Conservation (phyloP, 2,113 vertebrate species). For the Thunnus thynnus region DNA sequence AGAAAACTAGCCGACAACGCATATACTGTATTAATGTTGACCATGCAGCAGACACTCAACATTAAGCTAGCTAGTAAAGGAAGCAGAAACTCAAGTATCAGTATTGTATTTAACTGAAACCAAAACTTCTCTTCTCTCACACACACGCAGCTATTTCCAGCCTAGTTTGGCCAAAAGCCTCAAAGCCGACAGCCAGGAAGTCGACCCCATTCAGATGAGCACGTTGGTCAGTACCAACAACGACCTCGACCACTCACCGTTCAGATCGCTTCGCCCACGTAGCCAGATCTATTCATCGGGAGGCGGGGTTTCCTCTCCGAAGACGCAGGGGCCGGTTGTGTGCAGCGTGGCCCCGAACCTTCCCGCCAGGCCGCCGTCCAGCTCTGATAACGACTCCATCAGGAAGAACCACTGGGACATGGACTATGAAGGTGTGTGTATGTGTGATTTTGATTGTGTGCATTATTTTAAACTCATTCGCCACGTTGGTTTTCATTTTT, state of each 20-base stretch:
- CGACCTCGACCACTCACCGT: slow-evolving; percentile 85
- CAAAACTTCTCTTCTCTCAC: background rate
- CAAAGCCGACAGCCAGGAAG: slow-evolving; percentile 83
- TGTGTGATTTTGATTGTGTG: background rate
- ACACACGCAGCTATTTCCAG: slow-evolving; percentile 84
- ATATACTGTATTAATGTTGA: background rate
- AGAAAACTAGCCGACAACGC: too few relatives aligned
- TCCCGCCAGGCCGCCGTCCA: slow-evolving; percentile 86
- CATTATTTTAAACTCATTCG: background rate
- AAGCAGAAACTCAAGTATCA: too few relatives aligned
- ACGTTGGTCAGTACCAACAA: slow-evolving; percentile 77
- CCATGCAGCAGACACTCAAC: too few relatives aligned
- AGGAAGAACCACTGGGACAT: slow-evolving; percentile 93
- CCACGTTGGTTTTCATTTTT: background rate
- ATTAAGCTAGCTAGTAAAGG: too few relatives aligned
- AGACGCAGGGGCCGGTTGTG: slow-evolving; percentile 88
- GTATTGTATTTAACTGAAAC: background rate
- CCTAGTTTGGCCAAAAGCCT: slow-evolving; percentile 86
- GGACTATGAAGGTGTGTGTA: slow-evolving; percentile 88
- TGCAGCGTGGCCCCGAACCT: slow-evolving; percentile 97
- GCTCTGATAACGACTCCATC: slow-evolving; percentile 90
- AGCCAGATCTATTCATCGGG: slow-evolving; percentile 68
- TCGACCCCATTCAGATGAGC: slow-evolving; percentile 88
- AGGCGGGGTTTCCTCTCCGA: slow-evolving; percentile 76
- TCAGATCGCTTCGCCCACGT: slow-evolving; percentile 82